These are phyloP conservation scores for Aphodius granarius DNA, from an alignment of 2,888 invertebrate genomes.

Conservation along the genomic window DNA sequence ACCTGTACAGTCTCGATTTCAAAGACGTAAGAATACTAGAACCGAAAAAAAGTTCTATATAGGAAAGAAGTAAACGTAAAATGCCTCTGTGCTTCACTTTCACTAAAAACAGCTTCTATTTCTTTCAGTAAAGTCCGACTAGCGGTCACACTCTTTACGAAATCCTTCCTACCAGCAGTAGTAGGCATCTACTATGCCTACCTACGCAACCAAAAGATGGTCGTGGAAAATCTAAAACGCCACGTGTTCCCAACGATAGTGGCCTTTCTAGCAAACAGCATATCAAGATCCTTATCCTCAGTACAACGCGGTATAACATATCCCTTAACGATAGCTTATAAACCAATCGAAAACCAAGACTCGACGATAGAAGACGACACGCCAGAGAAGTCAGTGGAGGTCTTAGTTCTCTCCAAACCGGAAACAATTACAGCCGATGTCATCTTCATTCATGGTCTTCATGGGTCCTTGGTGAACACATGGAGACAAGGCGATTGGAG, in stretches of 20 bases:
- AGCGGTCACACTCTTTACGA: conserved; percentile 45
- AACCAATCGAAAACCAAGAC: conserved; percentile 9
- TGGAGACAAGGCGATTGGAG: conserved; percentile 80
- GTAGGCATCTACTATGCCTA: conserved; percentile 48
- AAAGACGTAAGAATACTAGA: no score
- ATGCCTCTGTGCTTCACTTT: no score
- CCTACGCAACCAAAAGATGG: conserved; percentile 47
- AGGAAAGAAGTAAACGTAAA: no score
- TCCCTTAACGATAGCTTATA: conserved; percentile 31
- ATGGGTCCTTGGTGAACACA: conserved; percentile 77
- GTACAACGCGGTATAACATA: conserved; percentile 47
- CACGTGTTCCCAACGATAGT: conserved; percentile 48
- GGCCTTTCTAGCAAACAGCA: conserved; percentile 49
- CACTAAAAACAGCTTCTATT: no score
- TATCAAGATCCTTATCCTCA: conserved; percentile 50
- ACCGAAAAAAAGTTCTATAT: no score
- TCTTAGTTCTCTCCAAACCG: conserved; percentile 48
- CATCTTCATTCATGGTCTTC: conserved; percentile 81
- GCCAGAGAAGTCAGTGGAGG: conserved; percentile 50
- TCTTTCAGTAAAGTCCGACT: conserved; percentile 50
- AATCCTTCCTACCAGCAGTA: conserved; percentile 47
- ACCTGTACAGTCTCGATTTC: no score
- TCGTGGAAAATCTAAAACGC: conserved; percentile 46
- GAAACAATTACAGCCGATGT: conserved; percentile 61
- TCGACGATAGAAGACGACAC: conserved; percentile 22